phyloP scores from a whole-genome alignment of 35 echinoderm and acorn worm genomes.

The Lytechinus variegatus region DNA sequence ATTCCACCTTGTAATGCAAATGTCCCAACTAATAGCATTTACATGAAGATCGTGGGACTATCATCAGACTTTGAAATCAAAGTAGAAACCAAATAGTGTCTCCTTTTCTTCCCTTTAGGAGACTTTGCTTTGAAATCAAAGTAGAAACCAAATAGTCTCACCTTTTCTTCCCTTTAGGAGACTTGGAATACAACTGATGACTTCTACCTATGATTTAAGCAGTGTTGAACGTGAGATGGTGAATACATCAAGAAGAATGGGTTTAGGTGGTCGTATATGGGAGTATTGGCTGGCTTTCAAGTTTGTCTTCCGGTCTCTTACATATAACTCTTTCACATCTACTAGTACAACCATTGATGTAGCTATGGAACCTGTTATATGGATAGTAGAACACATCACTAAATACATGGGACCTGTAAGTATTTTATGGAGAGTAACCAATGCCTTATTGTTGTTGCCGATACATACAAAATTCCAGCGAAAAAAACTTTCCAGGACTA shows the following conservation, averaged over 20 bases:
- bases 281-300: slow-evolving; percentile 51
- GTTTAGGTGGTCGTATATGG: neutral
- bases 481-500: too few species aligned
- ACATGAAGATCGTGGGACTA: too few species aligned
- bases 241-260: slow-evolving; percentile 17
- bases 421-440: neutral
- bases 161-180: too few species aligned
- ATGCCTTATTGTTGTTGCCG: too few species aligned
- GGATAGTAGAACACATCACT: slow-evolving; percentile 70
- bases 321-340: slow-evolving; percentile 81
- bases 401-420: slow-evolving; percentile 88
- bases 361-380: slow-evolving; percentile 78
- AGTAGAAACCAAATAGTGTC: too few species aligned
- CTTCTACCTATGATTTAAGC: neutral
- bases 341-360: slow-evolving; percentile 56
- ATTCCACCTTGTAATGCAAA: too few species aligned
- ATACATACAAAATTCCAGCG: too few species aligned
- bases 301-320: slow-evolving; percentile 71
- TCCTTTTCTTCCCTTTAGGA: too few species aligned
- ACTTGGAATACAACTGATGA: neutral
- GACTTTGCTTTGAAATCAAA: neutral
- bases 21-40: too few species aligned
- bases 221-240: neutral
- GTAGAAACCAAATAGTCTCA: too few species aligned
- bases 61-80: too few species aligned